Evolutionary conservation across 2,888 invertebrate genomes (phyloP).

Genomic region (Stegophylla sp.): DNA sequence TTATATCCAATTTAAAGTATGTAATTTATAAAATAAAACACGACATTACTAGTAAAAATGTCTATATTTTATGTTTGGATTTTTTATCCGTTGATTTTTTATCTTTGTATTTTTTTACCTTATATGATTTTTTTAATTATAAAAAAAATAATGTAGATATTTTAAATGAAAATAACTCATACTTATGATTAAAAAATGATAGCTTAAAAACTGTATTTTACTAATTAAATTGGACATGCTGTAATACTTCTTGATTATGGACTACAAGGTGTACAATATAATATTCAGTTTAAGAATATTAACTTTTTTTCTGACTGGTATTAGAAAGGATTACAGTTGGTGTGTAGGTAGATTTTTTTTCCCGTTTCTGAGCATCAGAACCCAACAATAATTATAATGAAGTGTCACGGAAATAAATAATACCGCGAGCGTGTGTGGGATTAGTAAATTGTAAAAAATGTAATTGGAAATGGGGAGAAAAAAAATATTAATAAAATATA

Average conservation of each 20-base stretch:
- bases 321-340: conserved; percentile 40
- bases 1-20: too few relatives aligned
- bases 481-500: conserved; percentile 54
- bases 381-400: conserved; percentile 53
- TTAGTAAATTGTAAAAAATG: conserved; percentile 55
- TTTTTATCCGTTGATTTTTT: too few relatives aligned
- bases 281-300: conserved; percentile 32
- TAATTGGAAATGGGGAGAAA: conserved; percentile 57
- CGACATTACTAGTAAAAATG: too few relatives aligned
- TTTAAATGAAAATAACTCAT: too few relatives aligned
- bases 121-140: too few relatives aligned
- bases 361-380: conserved; percentile 40
- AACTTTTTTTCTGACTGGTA: conserved; percentile 8
- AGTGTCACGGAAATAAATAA: conserved; percentile 57
- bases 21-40: too few relatives aligned
- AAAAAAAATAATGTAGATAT: too few relatives aligned
- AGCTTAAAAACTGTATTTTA: not conserved
- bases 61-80: too few relatives aligned
- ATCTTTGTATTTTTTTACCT: too few relatives aligned
- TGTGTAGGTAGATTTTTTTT: conserved; percentile 46
- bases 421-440: conserved; percentile 48
- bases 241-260: not conserved
- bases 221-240: not conserved
- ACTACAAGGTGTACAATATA: conserved; percentile 3
- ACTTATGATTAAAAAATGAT: not conserved